Evolutionary conservation across 1,140 invertebrate species (phyloP), one percentile per base, ranked within the genome.

Genomic region (Whitmania pigra): DNA sequence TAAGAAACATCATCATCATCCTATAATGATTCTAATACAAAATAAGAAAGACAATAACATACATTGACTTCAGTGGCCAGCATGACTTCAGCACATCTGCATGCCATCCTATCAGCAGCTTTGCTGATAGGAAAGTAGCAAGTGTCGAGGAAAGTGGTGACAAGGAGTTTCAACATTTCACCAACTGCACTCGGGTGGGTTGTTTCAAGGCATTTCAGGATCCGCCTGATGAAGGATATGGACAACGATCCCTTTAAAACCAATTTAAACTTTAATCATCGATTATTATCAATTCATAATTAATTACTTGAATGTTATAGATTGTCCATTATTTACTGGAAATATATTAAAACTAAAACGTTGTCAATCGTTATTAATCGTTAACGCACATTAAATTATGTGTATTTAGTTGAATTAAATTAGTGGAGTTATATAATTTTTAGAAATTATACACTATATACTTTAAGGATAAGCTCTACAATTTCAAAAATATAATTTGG

Each of bases 111-210:
- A 27, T 86, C 84, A 43, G 87, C 86, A 74, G 86, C 83, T 43
- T 87, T 79, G 0, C 85, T 84, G 7, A 89, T 77, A 9, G 85
- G 85, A 5, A 88, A 78, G 76, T 88, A 86, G 27, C 85, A 84
- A 20, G 84, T 84, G 20, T 82, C 78, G 2, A 89, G 78, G 54
- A 89, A 82, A 76, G 84, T 83, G 40, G 87, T 85, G 18, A 89
- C 80, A 6, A 90, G 76, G 57, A 86, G 77, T 2, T 78, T 81
- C 5, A 90, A 77, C 2, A 89, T 79, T 4, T 85, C 82, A 5
- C 88, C 88, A 75, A 85, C 88, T 76, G 89, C 88, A 9, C 82
- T 84, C 11, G 84, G 81, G 78, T 90, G 88, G 6, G 87, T 85
- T n/a, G 85, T 85, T 78, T 89, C 87, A 27, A 89, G 78, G 74